phyloP scores from a whole-genome alignment of 2,888 invertebrate species.

The Geophilus truncorum region DNA sequence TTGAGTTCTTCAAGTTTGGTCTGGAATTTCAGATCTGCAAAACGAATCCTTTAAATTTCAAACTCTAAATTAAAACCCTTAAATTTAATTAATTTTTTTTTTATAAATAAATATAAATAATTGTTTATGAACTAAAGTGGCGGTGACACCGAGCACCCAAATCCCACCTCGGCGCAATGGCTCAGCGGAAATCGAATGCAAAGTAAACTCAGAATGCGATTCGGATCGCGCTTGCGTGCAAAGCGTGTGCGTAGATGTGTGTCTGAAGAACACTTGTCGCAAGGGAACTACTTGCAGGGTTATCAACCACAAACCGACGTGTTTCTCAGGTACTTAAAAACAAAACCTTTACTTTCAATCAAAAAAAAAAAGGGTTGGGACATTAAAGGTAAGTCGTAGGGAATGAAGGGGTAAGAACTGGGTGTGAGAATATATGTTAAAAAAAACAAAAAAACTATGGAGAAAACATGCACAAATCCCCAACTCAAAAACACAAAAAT shows the following conservation, averaged over 20 bases:
- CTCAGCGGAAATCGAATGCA: constrained; percentile 36
- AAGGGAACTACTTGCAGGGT: constrained; percentile 62
- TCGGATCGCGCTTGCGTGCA: constrained; percentile 37
- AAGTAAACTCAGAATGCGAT: constrained; percentile 39
- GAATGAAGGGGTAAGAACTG: neutral
- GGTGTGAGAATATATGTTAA: neutral
- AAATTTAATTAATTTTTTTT: constrained; percentile 33
- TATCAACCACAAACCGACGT: constrained; percentile 65
- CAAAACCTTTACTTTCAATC: too few species aligned
- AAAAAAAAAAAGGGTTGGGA: too few species aligned
- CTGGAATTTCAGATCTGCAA: neutral
- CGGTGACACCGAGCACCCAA: neutral
- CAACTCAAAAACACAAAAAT: neutral
- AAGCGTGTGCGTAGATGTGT: constrained; percentile 28
- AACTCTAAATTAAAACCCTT: neutral
- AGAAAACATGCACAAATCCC: neutral
- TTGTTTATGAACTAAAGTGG: neutral
- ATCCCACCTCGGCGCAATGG: neutral
- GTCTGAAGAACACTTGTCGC: constrained; percentile 61
- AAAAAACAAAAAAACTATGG: neutral
- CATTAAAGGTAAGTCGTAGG: neutral
- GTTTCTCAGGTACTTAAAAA: constrained; percentile 47
- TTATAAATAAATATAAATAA: neutral
- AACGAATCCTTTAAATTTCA: neutral
- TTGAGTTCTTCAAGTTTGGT: too few species aligned